phyloP scores from a whole-genome alignment of 2,888 invertebrate genomes.

The Perizoma affinitatum region DNA sequence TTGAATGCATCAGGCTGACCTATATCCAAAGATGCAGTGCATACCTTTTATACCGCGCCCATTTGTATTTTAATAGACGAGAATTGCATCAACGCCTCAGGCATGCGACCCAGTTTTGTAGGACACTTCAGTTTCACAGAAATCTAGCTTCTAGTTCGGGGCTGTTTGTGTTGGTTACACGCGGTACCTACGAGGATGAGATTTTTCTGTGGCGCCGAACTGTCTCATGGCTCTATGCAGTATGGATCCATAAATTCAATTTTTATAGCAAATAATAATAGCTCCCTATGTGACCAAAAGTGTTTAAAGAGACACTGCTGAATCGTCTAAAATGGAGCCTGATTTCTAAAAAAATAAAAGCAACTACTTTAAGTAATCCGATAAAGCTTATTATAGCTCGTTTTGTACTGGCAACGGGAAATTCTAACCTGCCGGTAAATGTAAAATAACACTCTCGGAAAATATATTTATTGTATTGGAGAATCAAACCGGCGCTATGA shows the following conservation, averaged over 20 bases:
- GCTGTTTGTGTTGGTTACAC: conserved; percentile 46
- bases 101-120: conserved; percentile 66
- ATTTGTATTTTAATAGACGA: conserved; percentile 77
- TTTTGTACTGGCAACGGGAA: conserved; percentile 9
- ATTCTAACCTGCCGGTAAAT: conserved; percentile 11
- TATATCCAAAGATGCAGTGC: conserved; percentile 55
- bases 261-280: conserved; percentile 13
- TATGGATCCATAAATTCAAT: conserved; percentile 58
- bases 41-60: conserved; percentile 73
- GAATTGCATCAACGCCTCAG: conserved; percentile 66
- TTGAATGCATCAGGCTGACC: conserved; percentile 55
- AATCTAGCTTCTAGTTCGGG: conserved; percentile 48
- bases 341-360: conserved; percentile 2
- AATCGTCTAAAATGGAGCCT: conserved; percentile 3
- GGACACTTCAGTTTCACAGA: conserved; percentile 53
- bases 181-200: conserved; percentile 38
- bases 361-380: conserved; percentile 7
- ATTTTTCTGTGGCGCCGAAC: conserved; percentile 58
- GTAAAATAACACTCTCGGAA: conserved; percentile 13
- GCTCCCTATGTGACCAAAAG: neutral
- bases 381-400: conserved; percentile 12
- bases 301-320: neutral
- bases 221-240: conserved; percentile 56
- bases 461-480: conserved; percentile 7
- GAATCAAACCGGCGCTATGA: conserved; percentile 3